These are phyloP conservation scores for Noctua janthe DNA, from an alignment of 2,888 invertebrate genomes.

Conservation along the genomic window DNA sequence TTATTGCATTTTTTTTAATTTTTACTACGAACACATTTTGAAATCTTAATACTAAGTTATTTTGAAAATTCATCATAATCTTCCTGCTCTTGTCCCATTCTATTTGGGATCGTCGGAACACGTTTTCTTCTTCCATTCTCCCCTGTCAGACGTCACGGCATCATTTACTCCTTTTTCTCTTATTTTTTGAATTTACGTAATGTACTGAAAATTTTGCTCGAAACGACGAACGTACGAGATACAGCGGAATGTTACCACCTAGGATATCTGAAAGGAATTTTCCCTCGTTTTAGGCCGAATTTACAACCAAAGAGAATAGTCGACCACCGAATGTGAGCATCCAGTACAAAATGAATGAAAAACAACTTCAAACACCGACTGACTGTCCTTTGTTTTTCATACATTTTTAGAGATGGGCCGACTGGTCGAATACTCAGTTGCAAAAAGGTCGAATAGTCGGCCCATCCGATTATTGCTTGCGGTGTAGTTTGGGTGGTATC, in stretches of 20 bases:
- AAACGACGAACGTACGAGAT: too few species aligned
- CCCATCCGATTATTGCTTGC: background rate
- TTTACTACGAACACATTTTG: background rate
- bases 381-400: background rate
- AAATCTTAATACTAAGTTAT: too few species aligned
- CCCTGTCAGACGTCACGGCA: too few species aligned
- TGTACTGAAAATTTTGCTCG: background rate
- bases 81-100: too few species aligned
- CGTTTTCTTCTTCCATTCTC: too few species aligned
- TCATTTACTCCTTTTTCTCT: too few species aligned
- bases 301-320: background rate
- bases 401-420: background rate
- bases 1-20: background rate
- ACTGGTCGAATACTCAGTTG: background rate
- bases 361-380: background rate
- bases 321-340: background rate
- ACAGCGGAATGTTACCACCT: background rate
- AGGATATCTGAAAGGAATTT: background rate
- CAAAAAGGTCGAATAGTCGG: background rate
- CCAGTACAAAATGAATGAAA: background rate
- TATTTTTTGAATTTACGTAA: background rate
- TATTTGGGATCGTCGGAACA: too few species aligned
- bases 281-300: background rate
- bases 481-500: background rate
- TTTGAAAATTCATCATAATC: too few species aligned